These are phyloP conservation scores for Cybosia mesomella DNA, from an alignment of 2,888 invertebrate species.

Conservation along the genomic window DNA sequence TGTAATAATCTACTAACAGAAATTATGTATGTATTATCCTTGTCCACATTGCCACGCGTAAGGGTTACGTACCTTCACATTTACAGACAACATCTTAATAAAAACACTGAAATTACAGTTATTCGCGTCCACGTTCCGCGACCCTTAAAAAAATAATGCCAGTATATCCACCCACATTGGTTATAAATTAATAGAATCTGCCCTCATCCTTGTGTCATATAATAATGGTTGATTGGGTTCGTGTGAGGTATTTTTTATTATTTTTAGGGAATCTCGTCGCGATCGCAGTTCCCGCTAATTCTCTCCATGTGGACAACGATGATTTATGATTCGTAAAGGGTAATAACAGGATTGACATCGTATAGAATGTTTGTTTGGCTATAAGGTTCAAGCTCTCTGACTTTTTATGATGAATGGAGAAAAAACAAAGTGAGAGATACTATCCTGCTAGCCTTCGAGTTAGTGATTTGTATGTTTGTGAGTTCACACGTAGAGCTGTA, in stretches of 20 bases:
- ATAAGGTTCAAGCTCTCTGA: slow-evolving; percentile 16
- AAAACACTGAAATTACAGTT: slow-evolving; percentile 78
- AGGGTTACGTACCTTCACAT: slow-evolving; percentile 43
- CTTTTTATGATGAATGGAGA: background rate
- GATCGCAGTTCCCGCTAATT: slow-evolving; percentile 75
- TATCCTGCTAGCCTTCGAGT: background rate
- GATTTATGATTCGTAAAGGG: slow-evolving; percentile 73
- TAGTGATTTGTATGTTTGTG: background rate
- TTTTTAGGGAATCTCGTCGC: slow-evolving; percentile 75
- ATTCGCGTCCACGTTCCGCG: slow-evolving; percentile 67
- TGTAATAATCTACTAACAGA: slow-evolving; percentile 8
- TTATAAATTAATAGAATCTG: slow-evolving; percentile 86
- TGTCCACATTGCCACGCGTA: slow-evolving; percentile 21
- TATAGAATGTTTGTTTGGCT: slow-evolving; percentile 37
- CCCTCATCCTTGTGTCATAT: slow-evolving; percentile 83
- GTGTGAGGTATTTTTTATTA: slow-evolving; percentile 85
- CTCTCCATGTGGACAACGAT: slow-evolving; percentile 72
- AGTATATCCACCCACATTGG: slow-evolving; percentile 86
- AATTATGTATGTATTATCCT: slow-evolving; percentile 11
- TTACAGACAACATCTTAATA: slow-evolving; percentile 71
- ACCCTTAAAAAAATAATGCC: slow-evolving; percentile 79
- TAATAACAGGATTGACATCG: slow-evolving; percentile 62
- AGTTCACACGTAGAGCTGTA: background rate
- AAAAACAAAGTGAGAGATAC: background rate
- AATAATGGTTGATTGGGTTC: slow-evolving; percentile 82